phyloP scores from a whole-genome alignment of 2,113 vertebrate species.

The Tichodroma muraria region DNA sequence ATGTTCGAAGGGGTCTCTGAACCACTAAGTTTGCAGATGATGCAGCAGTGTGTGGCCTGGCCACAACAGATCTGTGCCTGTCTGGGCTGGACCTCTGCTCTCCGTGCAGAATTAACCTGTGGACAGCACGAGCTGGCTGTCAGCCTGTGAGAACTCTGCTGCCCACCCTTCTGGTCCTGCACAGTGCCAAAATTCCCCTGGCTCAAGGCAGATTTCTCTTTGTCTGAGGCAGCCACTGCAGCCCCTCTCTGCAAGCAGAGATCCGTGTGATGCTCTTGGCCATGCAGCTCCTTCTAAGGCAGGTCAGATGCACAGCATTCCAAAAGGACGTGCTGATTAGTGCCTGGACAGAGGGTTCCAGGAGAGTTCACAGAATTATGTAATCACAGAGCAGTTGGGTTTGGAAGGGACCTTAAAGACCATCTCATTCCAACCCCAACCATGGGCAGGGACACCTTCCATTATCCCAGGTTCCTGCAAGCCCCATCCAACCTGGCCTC shows the following conservation, averaged over 20 bases:
- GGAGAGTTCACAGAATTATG: background rate
- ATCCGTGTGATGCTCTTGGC: background rate
- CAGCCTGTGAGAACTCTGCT: background rate
- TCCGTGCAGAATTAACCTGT: background rate
- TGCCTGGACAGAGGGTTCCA: background rate
- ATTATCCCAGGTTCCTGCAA: background rate
- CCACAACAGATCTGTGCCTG: background rate
- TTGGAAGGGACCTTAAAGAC: background rate
- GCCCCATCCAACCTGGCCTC: background rate
- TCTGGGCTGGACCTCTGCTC: background rate
- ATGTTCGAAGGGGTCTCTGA: background rate
- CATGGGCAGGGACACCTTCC: background rate
- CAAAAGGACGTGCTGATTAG: background rate
- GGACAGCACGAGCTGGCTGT: background rate
- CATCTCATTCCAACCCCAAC: background rate
- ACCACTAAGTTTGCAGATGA: background rate
- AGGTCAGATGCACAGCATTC: background rate
- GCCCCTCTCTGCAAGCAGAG: background rate
- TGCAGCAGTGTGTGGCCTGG: background rate
- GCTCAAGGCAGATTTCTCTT: background rate
- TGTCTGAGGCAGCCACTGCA: accelerated
- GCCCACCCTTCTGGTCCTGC: background rate
- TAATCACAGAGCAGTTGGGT: background rate
- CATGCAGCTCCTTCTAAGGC: background rate
- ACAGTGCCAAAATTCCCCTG: background rate